Evolutionary conservation across 2,113 vertebrate species (phyloP).

Genomic region (Catharus minimus): DNA sequence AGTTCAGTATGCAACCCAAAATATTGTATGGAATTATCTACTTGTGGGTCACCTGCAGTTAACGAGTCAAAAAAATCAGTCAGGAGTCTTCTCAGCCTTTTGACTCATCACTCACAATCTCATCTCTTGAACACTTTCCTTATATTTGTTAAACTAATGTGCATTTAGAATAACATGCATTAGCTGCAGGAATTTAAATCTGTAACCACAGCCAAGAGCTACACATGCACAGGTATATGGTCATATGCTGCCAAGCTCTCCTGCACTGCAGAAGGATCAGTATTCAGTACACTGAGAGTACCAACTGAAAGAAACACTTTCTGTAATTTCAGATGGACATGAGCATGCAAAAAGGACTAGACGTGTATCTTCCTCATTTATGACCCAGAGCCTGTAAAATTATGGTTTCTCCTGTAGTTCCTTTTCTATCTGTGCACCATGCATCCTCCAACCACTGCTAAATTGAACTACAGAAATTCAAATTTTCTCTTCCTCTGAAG

Average conservation of each 20-base stretch:
- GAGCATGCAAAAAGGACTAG: neutral
- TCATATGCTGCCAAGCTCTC: neutral
- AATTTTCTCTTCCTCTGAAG: neutral
- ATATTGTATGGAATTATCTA: neutral
- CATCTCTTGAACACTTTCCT: neutral
- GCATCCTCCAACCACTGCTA: neutral
- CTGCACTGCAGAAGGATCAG: neutral
- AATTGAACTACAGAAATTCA: neutral
- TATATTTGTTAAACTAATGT: neutral
- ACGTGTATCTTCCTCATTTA: neutral
- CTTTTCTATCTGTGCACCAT: neutral
- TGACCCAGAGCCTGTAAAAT: neutral
- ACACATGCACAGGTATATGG: neutral
- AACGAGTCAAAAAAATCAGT: neutral
- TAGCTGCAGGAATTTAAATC: neutral
- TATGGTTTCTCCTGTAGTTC: neutral
- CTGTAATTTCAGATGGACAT: neutral
- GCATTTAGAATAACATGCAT: neutral
- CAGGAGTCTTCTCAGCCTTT: neutral
- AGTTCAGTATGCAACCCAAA: neutral
- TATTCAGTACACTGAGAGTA: neutral
- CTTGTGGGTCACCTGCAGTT: neutral
- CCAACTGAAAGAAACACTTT: neutral
- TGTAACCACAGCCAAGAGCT: neutral
- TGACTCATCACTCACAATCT: neutral